Evolutionary conservation across 2,888 invertebrate species (phyloP).

Genomic region (Hypsopygia costalis): DNA sequence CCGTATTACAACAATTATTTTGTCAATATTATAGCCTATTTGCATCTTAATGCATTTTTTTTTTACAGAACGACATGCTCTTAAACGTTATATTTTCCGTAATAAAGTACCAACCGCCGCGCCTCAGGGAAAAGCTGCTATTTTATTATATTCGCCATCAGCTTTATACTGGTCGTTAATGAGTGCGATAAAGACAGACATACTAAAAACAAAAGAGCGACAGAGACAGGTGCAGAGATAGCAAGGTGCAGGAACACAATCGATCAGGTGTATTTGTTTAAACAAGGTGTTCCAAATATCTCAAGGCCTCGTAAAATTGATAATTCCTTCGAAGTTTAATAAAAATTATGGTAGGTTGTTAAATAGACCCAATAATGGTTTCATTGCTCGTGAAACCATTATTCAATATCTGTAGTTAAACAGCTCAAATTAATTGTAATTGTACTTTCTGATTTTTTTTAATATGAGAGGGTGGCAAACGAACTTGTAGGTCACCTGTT

Average conservation of each 20-base stretch:
- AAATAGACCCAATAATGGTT: slow-evolving; percentile 1
- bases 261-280: slow-evolving; percentile 77
- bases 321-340: slow-evolving; percentile 25
- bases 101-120: slow-evolving; percentile 11
- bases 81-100: slow-evolving; percentile 23
- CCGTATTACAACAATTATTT: no score
- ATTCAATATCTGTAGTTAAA: no score
- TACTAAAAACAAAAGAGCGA: slow-evolving; percentile 31
- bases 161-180: slow-evolving; percentile 23
- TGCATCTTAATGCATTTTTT: no score
- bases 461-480: no score
- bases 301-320: slow-evolving; percentile 54
- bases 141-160: neutral
- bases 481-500: no score
- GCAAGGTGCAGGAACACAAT: slow-evolving; percentile 70
- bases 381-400: no score
- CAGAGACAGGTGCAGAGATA: slow-evolving; percentile 51
- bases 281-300: slow-evolving; percentile 64
- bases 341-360: neutral
- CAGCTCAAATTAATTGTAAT: no score
- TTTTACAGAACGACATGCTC: no score
- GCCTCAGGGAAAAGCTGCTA: neutral
- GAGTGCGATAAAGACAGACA: slow-evolving; percentile 30
- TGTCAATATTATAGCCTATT: no score
- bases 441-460: no score